phyloP scores from a whole-genome alignment of 64 coral and sea anemone genomes.

The Exaiptasia diaphana region DNA sequence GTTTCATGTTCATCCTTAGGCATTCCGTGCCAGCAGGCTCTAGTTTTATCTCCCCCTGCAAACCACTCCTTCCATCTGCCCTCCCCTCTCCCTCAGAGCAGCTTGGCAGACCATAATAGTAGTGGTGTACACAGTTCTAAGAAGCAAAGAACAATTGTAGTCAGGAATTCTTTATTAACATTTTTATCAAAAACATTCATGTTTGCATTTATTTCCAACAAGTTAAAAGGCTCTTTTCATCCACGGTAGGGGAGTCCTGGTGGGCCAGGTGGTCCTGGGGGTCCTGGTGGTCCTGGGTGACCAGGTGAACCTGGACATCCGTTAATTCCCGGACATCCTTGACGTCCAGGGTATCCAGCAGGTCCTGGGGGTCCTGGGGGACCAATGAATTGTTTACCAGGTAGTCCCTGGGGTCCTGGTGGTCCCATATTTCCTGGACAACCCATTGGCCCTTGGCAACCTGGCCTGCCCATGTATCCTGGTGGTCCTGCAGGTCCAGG shows the following conservation, averaged over 20 bases:
- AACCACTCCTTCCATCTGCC: no score
- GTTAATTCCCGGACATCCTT: slow-evolving; percentile 39
- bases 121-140: no score
- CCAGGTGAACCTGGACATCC: slow-evolving; percentile 49
- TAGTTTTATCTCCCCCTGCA: no score
- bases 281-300: slow-evolving; percentile 42
- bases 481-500: not conserved
- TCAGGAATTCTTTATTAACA: no score
- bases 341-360: slow-evolving; percentile 30
- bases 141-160: no score
- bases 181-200: no score
- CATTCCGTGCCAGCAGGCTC: no score
- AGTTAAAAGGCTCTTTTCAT: no score
- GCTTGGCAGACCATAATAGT: no score
- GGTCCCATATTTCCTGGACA: slow-evolving; percentile 22
- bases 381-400: slow-evolving; percentile 44
- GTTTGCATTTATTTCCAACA: no score
- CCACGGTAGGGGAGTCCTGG: slow-evolving; percentile 31
- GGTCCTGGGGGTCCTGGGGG: slow-evolving; percentile 49
- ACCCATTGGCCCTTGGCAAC: not conserved
- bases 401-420: slow-evolving; percentile 39
- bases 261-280: slow-evolving; percentile 58
- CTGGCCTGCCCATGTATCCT: slow-evolving; percentile 19
- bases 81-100: no score
- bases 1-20: no score